These are phyloP conservation scores for Eurystomus glaucurus DNA, from an alignment of 2,797 vertebrate genomes.

Conservation along the genomic window DNA sequence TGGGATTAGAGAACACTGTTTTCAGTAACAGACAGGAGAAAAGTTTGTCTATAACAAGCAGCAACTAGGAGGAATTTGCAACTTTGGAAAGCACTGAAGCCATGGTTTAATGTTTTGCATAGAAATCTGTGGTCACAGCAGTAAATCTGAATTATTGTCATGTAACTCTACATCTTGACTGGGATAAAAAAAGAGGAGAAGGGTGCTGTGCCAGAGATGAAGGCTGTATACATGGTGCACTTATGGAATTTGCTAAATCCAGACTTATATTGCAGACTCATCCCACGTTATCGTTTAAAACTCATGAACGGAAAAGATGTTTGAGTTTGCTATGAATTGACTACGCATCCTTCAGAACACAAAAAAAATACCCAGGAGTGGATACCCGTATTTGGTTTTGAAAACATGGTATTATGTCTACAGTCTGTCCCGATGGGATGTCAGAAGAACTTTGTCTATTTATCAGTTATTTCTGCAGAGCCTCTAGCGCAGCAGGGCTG, in stretches of 20 bases:
- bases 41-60: not conserved
- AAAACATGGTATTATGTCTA: not conserved
- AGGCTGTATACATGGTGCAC: rapidly evolving
- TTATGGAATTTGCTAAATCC: not conserved
- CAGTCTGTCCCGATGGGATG: not conserved
- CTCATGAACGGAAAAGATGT: not conserved
- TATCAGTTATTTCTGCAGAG: not conserved
- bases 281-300: not conserved
- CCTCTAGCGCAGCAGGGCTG: too few relatives aligned
- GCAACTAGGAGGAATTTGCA: not conserved
- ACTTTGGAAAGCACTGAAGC: not conserved
- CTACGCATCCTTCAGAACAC: not conserved
- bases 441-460: not conserved
- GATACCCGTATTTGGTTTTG: not conserved
- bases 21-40: not conserved
- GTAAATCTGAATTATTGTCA: not conserved
- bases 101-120: not conserved
- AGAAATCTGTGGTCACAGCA: not conserved
- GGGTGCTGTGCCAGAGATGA: not conserved
- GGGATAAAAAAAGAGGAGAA: not conserved
- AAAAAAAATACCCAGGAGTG: not conserved
- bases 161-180: not conserved
- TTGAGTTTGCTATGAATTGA: not conserved
- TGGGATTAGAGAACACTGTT: not conserved
- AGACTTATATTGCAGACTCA: not conserved